Evolutionary conservation across 2,888 invertebrate species (phyloP).

Genomic region (Mimas tiliae): DNA sequence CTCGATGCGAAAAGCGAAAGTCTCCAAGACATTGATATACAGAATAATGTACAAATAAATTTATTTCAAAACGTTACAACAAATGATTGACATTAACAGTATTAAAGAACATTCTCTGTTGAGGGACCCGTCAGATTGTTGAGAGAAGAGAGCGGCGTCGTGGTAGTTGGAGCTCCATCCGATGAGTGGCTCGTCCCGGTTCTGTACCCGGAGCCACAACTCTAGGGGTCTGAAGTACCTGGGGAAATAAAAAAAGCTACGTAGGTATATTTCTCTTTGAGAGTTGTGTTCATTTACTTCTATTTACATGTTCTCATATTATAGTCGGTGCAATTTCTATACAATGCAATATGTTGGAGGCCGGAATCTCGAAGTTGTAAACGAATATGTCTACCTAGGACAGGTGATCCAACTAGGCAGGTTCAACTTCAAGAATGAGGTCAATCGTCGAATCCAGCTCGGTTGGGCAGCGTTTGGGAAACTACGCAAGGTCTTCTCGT

Average conservation of each 20-base stretch:
- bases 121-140: constrained; percentile 40
- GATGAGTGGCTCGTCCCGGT: constrained; percentile 88
- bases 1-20: neutral
- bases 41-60: constrained; percentile 12
- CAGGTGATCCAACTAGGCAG: too few species aligned
- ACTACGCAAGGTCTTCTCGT: too few species aligned
- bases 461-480: too few species aligned
- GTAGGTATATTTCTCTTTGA: neutral
- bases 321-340: too few species aligned
- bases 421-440: too few species aligned
- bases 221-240: constrained; percentile 92
- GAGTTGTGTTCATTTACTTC: too few species aligned
- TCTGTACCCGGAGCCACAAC: constrained; percentile 91
- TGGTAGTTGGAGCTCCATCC: constrained; percentile 90
- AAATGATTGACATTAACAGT: constrained; percentile 12
- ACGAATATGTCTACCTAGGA: too few species aligned
- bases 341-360: too few species aligned
- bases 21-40: too few species aligned
- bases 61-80: constrained; percentile 27
- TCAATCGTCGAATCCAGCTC: too few species aligned
- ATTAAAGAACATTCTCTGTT: neutral
- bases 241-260: constrained; percentile 28
- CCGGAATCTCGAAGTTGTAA: too few species aligned
- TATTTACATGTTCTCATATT: too few species aligned
- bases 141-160: constrained; percentile 86